Evolutionary conservation across 2,888 invertebrate species (phyloP).

Genomic region (Tigriopus californicus): DNA sequence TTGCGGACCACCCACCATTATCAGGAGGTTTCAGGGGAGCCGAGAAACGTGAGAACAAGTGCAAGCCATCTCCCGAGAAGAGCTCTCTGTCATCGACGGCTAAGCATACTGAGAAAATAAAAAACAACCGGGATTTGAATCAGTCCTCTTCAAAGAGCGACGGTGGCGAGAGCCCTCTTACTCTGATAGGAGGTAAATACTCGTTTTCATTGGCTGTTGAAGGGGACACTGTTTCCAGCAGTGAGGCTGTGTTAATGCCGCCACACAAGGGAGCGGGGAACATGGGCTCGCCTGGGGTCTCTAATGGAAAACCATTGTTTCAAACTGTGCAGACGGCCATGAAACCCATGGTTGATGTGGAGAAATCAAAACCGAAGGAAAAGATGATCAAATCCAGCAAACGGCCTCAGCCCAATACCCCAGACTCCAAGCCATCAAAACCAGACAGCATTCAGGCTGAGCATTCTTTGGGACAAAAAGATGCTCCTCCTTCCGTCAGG

Average conservation of each 20-base stretch:
- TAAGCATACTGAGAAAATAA: background rate
- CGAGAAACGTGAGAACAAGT: background rate
- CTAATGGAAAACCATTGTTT: conserved; percentile 4
- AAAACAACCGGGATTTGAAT: background rate
- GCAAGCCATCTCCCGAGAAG: too few relatives aligned
- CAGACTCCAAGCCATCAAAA: too few relatives aligned
- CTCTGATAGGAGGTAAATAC: conserved; percentile 14
- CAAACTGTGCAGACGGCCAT: background rate
- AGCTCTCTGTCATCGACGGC: background rate
- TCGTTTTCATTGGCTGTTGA: conserved; percentile 1
- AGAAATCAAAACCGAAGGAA: background rate
- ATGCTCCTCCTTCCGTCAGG: background rate
- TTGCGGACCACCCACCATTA: too few relatives aligned
- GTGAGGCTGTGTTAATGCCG: background rate
- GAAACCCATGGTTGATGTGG: background rate
- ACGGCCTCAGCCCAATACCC: background rate
- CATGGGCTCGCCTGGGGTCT: background rate
- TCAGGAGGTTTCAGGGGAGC: too few relatives aligned
- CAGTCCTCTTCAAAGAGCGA: background rate
- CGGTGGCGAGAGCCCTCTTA: background rate
- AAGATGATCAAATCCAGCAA: background rate
- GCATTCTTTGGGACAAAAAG: background rate
- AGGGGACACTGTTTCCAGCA: background rate
- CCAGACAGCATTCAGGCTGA: background rate
- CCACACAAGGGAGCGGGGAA: background rate